Base-by-base conservation (phyloP, 1,140 invertebrate species). In the Artemia franciscana region DNA sequence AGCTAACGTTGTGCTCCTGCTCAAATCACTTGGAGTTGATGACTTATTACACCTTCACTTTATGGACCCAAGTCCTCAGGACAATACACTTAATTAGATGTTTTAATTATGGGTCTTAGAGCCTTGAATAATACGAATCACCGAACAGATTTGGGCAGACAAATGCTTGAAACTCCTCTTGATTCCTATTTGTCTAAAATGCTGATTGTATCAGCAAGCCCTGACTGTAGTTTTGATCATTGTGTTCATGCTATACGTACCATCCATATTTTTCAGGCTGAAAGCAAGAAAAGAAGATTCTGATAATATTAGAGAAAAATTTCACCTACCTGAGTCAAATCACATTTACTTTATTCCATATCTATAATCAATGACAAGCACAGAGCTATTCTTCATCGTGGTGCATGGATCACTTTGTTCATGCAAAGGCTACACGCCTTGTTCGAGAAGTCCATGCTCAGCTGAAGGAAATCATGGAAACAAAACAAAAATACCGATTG, bases 91-190 rank as follows among this genome's bases (percentile, higher is more conserved):
- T 7, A 98, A 99, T 75, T 99, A 95, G 0, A 84, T 99, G 77
- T 99, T 98, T 75, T 95, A 98, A 72, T 74, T 99, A 27, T 99
- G 96, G 96, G 97, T 97, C 76, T 99, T 7, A 92, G 94, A 23
- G 95, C 96, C 0, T 73, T 99, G 15, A 94, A 99, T 74, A 91
- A 98, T 70, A 95, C 91, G 0, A 95, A 95, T 2, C 77, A 82
- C 23, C 73, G 94, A 3, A 97, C 94, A 0, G 78, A 86, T 2
- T 74, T 98, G 0, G 95, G 96, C 0, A 74, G 93, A 5, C 89
- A 93, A 72, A 99, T 99, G 95, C 92, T 93, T 0, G 95, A 99
- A 74, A 98, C 98, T 74, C 96, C 95, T 0, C 74, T 99, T 1
- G 96, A 99, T 80, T 95, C 96, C 7, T 89, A 94, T 0, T 84